Evolutionary conservation across 2,888 invertebrate species (phyloP).

Genomic region (Conops quadrifasciatus): DNA sequence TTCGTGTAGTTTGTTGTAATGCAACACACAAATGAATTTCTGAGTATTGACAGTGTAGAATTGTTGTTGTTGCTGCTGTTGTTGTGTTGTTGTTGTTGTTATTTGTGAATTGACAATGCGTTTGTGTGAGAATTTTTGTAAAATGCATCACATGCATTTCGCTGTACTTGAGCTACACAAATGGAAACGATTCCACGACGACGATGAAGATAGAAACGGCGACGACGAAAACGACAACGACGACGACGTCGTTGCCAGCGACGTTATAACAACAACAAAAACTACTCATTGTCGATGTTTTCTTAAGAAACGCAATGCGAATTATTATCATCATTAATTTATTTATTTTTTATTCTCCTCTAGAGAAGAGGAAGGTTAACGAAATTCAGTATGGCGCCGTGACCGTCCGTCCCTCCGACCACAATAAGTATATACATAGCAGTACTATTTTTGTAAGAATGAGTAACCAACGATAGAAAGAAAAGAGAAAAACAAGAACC

Average conservation of each 20-base stretch:
- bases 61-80: too few relatives aligned
- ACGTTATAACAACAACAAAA: constrained; percentile 10
- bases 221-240: too few relatives aligned
- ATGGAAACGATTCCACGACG: not conserved
- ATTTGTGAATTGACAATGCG: not conserved
- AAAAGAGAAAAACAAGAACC: too few relatives aligned
- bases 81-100: not conserved
- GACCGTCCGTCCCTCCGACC: not conserved
- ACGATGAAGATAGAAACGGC: too few relatives aligned
- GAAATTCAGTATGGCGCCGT: not conserved
- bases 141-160: constrained; percentile 32
- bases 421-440: not conserved
- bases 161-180: constrained; percentile 12
- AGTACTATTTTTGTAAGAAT: too few relatives aligned
- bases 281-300: not conserved
- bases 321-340: constrained; percentile 14
- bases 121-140: constrained; percentile 9
- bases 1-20: not conserved
- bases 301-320: constrained; percentile 18
- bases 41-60: too few relatives aligned
- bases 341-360: not conserved
- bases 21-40: too few relatives aligned
- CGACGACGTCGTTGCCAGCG: too few relatives aligned
- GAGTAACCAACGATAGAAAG: too few relatives aligned
- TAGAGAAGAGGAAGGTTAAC: not conserved